Evolutionary conservation across 1,140 invertebrate species (phyloP).

Genomic region (Papilio xuthus): DNA sequence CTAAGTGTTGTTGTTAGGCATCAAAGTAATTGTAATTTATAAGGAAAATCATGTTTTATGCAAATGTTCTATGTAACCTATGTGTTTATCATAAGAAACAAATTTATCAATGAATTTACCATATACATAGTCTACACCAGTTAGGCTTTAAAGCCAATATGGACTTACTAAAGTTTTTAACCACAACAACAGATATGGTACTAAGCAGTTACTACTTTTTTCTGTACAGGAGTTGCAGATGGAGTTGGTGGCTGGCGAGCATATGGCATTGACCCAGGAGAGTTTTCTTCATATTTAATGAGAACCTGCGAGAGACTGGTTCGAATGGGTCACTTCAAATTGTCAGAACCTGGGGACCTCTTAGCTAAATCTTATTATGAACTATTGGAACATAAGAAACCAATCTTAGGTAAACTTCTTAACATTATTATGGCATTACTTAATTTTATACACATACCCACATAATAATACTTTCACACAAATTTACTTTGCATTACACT

Average conservation of each 20-base stretch:
- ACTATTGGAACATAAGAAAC: constrained; percentile 94
- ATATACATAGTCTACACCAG: too few species aligned
- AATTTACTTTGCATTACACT: not conserved
- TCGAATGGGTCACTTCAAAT: constrained; percentile 91
- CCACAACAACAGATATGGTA: too few species aligned
- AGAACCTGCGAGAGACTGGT: constrained; percentile 96
- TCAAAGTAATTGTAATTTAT: too few species aligned
- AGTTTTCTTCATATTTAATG: constrained; percentile 97
- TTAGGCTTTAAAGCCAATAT: too few species aligned
- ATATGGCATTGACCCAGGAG: constrained; percentile 98
- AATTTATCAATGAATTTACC: too few species aligned
- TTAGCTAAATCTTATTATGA: constrained; percentile 95
- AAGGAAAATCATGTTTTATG: too few species aligned
- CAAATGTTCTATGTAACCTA: too few species aligned
- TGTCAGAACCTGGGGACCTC: constrained; percentile 92
- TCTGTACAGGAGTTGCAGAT: constrained; percentile 94
- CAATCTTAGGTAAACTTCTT: constrained; percentile 86
- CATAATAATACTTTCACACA: not conserved
- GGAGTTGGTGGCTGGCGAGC: constrained; percentile 98
- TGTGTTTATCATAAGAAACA: too few species aligned
- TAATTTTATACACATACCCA: constrained; percentile 14
- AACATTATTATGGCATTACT: not conserved
- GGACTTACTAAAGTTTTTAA: too few species aligned
- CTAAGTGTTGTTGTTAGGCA: too few species aligned
- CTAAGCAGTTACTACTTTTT: constrained; percentile 5